Evolutionary conservation across 2,888 invertebrate species (phyloP), one percentile per base, ranked within the genome.

Genomic region (Ceramica pisi): DNA sequence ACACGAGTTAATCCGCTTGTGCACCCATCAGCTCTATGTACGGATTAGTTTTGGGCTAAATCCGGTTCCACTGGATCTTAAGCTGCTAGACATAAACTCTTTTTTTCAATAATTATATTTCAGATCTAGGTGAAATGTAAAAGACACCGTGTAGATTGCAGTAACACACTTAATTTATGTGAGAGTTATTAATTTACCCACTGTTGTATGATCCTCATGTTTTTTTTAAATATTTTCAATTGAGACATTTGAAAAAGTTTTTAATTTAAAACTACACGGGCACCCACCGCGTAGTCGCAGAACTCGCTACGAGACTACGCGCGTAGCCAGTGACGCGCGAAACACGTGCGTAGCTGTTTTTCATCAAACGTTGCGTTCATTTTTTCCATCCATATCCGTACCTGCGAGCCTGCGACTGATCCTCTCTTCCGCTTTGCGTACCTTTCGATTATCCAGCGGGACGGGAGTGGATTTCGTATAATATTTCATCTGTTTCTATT

Each of bases 361-460:
- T 89, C 88, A 90, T 90, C 89, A 89, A 89, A 89, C 84, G 83
- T 79, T 84, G 84, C 85, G 84, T 86, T 85, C 79, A 77, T 83
- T 86, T 88, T 88, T 90, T 79, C 82, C 84, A 81, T 72, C 78
- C 78, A 78, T 71, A 78, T 55, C 69, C 74, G 73, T 83, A 81
- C 82, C 83, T 85, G 85, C 84, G 82, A 84, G 78, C 80, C 82
- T 83, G 82, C 85, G 84, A 85, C 87, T 84, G 85, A 89, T 89
- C 85, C 84, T 86, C 83, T 82, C 85, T 89, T 88, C 86, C 87
- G 83, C 86, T 81, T 81, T 82, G 82, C 81, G 82, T 83, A 84
- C 84, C 81, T 87, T 88, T 86, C 89, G 87, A 89, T 88, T 87
- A 90, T 90, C 86, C 85, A 80, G 68, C 73, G 78, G 83, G 81